Percentiles rank a stretch among this genome's conserved stretches.
Evolutionary conservation across 2,113 vertebrate genomes (phyloP).

Genomic region (Opisthocomus hoazin): DNA sequence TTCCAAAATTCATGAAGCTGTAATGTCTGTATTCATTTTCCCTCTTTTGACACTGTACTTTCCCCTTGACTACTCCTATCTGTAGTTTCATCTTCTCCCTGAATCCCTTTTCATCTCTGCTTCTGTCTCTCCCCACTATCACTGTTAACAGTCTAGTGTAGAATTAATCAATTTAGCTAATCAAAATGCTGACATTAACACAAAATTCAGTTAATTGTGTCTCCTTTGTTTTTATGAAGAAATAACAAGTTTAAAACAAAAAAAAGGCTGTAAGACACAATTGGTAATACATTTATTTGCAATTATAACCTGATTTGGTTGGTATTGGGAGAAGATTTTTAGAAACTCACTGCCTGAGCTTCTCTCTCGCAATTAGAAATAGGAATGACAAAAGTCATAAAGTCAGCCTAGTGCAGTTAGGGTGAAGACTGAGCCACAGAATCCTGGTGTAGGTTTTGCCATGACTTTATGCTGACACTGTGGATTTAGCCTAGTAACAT

Average conservation of each 20-base stretch:
- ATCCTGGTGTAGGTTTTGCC: neutral
- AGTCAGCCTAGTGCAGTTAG: neutral
- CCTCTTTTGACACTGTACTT: neutral
- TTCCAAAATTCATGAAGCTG: neutral
- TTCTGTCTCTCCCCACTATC: neutral
- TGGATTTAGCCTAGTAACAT: neutral
- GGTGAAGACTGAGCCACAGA: neutral
- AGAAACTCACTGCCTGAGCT: neutral
- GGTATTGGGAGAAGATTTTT: neutral
- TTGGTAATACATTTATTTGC: neutral
- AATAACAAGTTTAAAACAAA: constrained; percentile 3
- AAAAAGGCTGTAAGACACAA: neutral
- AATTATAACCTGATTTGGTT: neutral
- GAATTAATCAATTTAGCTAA: constrained; percentile 31
- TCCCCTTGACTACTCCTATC: neutral
- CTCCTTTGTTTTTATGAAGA: neutral
- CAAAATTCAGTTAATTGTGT: neutral
- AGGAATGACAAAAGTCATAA: neutral
- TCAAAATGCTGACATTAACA: constrained; percentile 20
- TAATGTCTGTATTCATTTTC: neutral
- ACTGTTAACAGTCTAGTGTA: neutral
- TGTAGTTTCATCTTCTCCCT: neutral
- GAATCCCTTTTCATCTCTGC: constrained; percentile 11
- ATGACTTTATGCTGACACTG: neutral
- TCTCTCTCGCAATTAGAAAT: neutral